Conservation (phyloP, 1,140 invertebrate species). For the Popillia japonica region DNA sequence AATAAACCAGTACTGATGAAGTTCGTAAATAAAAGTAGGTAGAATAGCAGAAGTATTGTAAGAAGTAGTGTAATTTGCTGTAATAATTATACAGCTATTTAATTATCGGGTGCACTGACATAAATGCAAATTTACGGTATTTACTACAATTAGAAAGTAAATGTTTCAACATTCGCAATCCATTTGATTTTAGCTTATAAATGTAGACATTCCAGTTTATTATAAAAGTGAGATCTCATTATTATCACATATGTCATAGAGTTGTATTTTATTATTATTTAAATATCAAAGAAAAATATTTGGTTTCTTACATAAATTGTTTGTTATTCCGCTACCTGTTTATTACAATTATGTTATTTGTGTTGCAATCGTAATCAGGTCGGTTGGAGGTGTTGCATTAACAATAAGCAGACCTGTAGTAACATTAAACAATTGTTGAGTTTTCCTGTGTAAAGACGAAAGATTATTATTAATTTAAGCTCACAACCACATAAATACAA, state of each 20-base stretch:
- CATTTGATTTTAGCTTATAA: too few relatives aligned
- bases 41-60: too few relatives aligned
- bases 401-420: background rate
- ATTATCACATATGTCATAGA: background rate
- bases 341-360: constrained; percentile 8
- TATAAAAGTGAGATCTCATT: too few relatives aligned
- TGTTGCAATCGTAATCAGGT: background rate
- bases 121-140: background rate
- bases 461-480: too few relatives aligned
- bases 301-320: background rate
- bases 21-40: too few relatives aligned
- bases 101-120: background rate
- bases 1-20: too few relatives aligned
- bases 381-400: background rate
- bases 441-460: too few relatives aligned
- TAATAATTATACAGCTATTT: background rate
- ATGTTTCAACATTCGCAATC: background rate
- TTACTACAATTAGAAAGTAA: background rate
- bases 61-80: too few relatives aligned
- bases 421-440: background rate
- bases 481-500: too few relatives aligned
- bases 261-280: too few relatives aligned
- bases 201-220: too few relatives aligned
- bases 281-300: too few relatives aligned
- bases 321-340: constrained; percentile 6